Evolutionary conservation across 2,888 invertebrate species (phyloP), one percentile per base, ranked within the genome.

Genomic region (Polydrusus cervinus): DNA sequence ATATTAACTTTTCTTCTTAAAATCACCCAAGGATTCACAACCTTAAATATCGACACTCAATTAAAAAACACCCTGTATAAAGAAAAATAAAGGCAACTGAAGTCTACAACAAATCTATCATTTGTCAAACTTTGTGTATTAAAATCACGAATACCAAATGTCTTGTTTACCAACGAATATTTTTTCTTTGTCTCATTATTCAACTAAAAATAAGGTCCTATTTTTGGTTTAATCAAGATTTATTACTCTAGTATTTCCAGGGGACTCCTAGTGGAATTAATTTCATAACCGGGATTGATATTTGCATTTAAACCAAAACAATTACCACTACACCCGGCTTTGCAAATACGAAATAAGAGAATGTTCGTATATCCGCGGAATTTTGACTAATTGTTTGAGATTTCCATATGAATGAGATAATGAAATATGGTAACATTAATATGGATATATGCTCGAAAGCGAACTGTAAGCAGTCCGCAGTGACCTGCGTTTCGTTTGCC

Each of bases 341-440:
- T 49, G 67, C 70, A 70, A 74, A 74, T 74, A 60, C 74, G 74
- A 70, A 74, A 74, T 74, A 74, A 74, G 74, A 74, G 73, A 67
- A 51, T 57, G 67, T 67, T 69, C 74, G 68, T 64, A 60, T 60
- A 67, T 78, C 78, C 80, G 81, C 79, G 85, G 84, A 86, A 86
- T 87, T 88, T 87, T 88, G 88, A 91, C 90, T 90, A 90, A 90
- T 88, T 89, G 88, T 87, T 88, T 70, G 89, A 90, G 90, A 92
- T 93, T 93, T 92, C 92, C 93, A 93, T 93, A 92, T 93, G 93
- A 93, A 93, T 93, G 92, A 93, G 92, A 91, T 91, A 90, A 90
- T 93, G 92, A 93, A 93, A 92, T 92, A 93, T 92, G 92, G 92
- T 91, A 88, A 90, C 91, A 91, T 92, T 91, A 91, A 91, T 92